Percentiles rank a stretch among this genome's conserved stretches.
phyloP scores from a whole-genome alignment of 2,113 vertebrate species.

The Atrichornis clamosus region DNA sequence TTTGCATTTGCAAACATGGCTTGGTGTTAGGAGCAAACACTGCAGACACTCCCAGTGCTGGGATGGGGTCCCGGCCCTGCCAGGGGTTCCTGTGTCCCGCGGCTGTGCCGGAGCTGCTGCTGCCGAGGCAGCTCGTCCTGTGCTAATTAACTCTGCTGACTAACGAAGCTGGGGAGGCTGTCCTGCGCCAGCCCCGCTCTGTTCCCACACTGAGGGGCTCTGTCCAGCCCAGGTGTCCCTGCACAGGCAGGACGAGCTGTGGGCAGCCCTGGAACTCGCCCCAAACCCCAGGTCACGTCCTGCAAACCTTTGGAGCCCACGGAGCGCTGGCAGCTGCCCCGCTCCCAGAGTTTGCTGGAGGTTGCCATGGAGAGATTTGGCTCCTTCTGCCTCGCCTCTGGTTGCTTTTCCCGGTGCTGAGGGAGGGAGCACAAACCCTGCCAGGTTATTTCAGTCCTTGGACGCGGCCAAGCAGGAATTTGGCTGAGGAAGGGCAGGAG shows the following conservation, averaged over 20 bases:
- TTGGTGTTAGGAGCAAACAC: background rate
- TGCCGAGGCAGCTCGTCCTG: background rate
- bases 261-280: fast-evolving
- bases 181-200: background rate
- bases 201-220: background rate
- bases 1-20: background rate
- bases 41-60: background rate
- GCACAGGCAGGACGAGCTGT: background rate
- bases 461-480: background rate
- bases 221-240: background rate
- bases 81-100: background rate
- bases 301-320: background rate
- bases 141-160: background rate
- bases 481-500: background rate
- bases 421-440: background rate
- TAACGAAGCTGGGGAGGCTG: background rate
- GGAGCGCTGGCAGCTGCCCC: background rate
- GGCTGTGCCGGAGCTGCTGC: background rate
- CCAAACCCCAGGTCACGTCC: background rate
- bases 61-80: background rate
- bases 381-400: background rate
- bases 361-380: background rate
- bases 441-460: background rate
- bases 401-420: background rate
- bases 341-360: background rate